These are phyloP conservation scores for Lycophotia porphyrea DNA, from an alignment of 2,888 invertebrate species.

Conservation along the genomic window DNA sequence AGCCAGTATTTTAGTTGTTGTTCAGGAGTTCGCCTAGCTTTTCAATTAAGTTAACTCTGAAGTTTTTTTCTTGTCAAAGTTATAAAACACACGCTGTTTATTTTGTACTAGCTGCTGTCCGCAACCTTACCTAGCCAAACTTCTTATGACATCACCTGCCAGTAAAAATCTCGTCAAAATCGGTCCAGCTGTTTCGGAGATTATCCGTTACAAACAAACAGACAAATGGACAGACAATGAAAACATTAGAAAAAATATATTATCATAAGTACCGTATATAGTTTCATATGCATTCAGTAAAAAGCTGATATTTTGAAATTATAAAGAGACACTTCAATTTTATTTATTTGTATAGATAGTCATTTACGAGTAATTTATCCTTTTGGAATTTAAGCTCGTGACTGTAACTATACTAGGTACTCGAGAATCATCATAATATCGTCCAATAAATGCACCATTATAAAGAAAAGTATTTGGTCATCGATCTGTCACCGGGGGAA, in stretches of 20 bases:
- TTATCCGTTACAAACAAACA: too few species aligned
- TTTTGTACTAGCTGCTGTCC: not conserved
- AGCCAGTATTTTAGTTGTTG: slow-evolving; percentile 6
- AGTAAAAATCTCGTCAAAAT: too few species aligned
- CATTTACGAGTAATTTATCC: not conserved
- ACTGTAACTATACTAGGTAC: not conserved
- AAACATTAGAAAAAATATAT: too few species aligned
- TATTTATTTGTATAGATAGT: too few species aligned
- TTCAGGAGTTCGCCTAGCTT: not conserved
- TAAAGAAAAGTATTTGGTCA: slow-evolving; percentile 23
- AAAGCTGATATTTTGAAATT: too few species aligned
- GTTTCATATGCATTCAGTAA: too few species aligned
- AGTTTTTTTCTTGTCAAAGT: not conserved
- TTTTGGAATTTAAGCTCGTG: not conserved
- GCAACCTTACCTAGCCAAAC: too few species aligned
- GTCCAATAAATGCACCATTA: slow-evolving; percentile 3
- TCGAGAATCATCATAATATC: not conserved
- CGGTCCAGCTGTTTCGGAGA: too few species aligned
- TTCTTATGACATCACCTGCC: too few species aligned
- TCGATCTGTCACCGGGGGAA: slow-evolving; percentile 37
- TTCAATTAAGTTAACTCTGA: not conserved
- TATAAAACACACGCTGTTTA: not conserved
- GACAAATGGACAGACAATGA: too few species aligned
- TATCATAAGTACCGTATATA: too few species aligned
- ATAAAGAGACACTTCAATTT: too few species aligned